These are phyloP conservation scores for Heliconius cydno DNA, from an alignment of 2,888 invertebrate species.

Conservation along the genomic window DNA sequence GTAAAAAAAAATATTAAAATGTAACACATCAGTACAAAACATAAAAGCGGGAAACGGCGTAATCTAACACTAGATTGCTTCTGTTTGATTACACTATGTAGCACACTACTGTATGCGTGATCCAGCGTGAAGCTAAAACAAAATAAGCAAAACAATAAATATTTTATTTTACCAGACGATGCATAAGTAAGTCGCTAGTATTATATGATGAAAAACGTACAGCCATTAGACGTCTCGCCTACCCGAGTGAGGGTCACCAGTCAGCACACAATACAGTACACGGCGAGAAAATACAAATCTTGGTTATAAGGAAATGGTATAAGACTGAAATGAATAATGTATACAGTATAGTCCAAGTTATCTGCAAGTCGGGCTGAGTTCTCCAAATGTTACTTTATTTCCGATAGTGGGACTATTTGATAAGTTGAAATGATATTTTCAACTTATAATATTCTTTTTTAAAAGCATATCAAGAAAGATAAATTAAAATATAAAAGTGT, in stretches of 20 bases:
- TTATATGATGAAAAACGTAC: slow-evolving; percentile 1
- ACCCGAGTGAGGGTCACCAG: slow-evolving; percentile 11
- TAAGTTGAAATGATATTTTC: background rate
- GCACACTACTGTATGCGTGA: too few relatives aligned
- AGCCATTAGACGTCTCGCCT: slow-evolving; percentile 8
- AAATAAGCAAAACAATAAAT: background rate
- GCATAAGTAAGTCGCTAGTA: background rate
- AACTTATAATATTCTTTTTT: too few relatives aligned
- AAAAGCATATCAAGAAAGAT: background rate
- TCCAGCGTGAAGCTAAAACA: too few relatives aligned
- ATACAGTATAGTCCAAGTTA: slow-evolving; percentile 35
- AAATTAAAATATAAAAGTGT: background rate
- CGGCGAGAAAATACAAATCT: slow-evolving; percentile 36
- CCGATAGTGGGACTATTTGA: slow-evolving; percentile 34
- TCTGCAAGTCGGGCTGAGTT: slow-evolving; percentile 26
- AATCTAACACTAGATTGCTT: too few relatives aligned
- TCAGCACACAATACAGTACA: background rate
- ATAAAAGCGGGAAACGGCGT: too few relatives aligned
- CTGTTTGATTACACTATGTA: too few relatives aligned
- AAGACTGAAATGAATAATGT: slow-evolving; percentile 35
- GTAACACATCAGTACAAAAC: too few relatives aligned
- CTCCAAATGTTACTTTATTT: slow-evolving; percentile 33
- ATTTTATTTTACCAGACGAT: background rate
- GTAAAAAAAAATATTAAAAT: too few relatives aligned
- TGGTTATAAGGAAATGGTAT: slow-evolving; percentile 40